Percentiles rank a stretch among this genome's conserved stretches.
Evolutionary conservation across 2,113 vertebrate species (phyloP).

Genomic region (Bombycilla garrulus): DNA sequence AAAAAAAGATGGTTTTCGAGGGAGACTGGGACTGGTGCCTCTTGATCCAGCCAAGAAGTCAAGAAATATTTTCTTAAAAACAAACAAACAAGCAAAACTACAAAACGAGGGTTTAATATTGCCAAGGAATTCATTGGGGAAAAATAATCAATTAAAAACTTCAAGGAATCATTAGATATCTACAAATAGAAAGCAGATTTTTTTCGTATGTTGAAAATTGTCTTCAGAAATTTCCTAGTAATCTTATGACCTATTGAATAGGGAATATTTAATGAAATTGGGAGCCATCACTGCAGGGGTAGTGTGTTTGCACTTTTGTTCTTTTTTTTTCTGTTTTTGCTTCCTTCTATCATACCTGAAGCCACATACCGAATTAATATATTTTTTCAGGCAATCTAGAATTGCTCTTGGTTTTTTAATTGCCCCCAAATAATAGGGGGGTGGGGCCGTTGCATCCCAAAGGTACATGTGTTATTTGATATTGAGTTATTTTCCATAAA

Average conservation of each 20-base stretch:
- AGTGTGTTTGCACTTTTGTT: background rate
- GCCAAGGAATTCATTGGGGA: background rate
- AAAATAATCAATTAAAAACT: background rate
- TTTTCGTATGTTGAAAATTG: background rate
- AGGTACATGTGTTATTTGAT: background rate
- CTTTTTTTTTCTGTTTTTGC: background rate
- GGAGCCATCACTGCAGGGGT: background rate
- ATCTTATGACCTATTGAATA: background rate
- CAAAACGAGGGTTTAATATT: background rate
- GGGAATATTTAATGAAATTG: background rate
- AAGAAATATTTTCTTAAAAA: background rate
- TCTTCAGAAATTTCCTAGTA: background rate
- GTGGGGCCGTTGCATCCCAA: background rate
- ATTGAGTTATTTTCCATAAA: background rate
- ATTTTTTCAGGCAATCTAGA: background rate
- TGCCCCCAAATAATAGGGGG: accelerated
- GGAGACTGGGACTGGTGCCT: background rate
- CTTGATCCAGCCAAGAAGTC: background rate
- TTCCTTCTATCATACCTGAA: background rate
- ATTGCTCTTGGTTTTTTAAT: background rate
- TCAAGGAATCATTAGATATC: background rate
- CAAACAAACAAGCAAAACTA: background rate
- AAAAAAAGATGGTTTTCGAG: background rate
- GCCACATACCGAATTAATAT: background rate
- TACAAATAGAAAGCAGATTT: background rate